Base-by-base conservation (phyloP, 2,797 vertebrate species). In the Trachurus trachurus region DNA sequence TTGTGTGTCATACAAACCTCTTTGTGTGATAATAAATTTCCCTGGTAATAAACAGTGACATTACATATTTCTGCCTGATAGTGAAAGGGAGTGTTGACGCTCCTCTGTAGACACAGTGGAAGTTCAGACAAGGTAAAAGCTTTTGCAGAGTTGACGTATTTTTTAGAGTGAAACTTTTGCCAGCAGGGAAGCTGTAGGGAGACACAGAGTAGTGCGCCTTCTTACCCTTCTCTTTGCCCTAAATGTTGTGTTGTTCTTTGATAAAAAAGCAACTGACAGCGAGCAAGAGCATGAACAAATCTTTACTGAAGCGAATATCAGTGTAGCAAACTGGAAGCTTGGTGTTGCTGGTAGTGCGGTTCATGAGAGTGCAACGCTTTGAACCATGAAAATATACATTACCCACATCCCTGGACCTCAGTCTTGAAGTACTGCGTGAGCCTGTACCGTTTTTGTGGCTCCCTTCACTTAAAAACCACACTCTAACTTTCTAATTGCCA, bases 221-320 rank as follows among this genome's bases (percentile, higher is more conserved):
- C 3, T 26, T 19, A 1, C 10, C 9, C 6, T 42, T 67, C 68
- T 63, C 50, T 76, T 73, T 66, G 21, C 16, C 6, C 62, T 61
- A 56, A 67, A 40, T 71, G 26, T 56, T 61, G 39, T 56, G 29
- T 12, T 45, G 15, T 66, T 66, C 61, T 53, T 72, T 59, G 49
- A 73, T 69, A 47, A 26, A 81, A 78, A 78, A 83, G 63, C 34
- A 75, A 71, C 63, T 74, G 66, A 91, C 74, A 71, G 47, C 40
- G 47, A 62, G n/a, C 13, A 26, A 59, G 58, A 37, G 68, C 80
- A 58, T 64, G 67, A 82, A 54, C 31, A 67, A 72, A 81, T 81
- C 56, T 70, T 49, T 53, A 49, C 47, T 76, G 56, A 74, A 71
- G 81, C 15, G 6, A 83, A 50, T 19, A 16, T 47, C 31, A 26